These are phyloP conservation scores for Premnoplex brunnescens DNA, from an alignment of 2,797 vertebrate species.

Conservation along the genomic window DNA sequence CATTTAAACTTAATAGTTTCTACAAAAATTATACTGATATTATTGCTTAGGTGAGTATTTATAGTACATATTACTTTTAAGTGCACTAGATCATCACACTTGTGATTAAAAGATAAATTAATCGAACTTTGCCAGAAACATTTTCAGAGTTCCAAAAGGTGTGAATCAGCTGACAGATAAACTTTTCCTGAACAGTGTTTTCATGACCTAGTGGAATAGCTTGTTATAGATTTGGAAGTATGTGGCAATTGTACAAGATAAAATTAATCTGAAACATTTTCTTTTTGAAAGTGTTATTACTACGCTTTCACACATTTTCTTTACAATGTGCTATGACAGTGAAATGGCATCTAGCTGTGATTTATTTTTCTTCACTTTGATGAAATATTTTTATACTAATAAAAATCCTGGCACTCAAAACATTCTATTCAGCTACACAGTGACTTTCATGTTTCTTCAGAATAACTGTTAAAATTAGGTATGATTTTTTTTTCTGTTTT, in stretches of 20 bases:
- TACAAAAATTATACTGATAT: neutral
- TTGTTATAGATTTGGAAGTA: neutral
- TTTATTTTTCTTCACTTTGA: neutral
- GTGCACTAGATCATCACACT: neutral
- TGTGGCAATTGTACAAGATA: neutral
- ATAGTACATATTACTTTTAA: neutral
- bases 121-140: neutral
- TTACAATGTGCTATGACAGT: neutral
- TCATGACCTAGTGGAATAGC: neutral
- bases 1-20: neutral
- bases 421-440: neutral
- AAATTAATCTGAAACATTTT: neutral
- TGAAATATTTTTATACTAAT: neutral
- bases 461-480: neutral
- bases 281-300: neutral
- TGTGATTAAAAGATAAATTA: neutral
- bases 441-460: neutral
- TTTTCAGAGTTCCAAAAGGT: neutral
- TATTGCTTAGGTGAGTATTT: neutral
- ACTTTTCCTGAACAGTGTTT: neutral
- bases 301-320: neutral
- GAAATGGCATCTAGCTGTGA: neutral
- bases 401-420: neutral
- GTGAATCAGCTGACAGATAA: neutral
- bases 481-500: neutral